Evolutionary conservation across 1,140 invertebrate genomes (phyloP).

Genomic region (Lepidotrigona ventralis): DNA sequence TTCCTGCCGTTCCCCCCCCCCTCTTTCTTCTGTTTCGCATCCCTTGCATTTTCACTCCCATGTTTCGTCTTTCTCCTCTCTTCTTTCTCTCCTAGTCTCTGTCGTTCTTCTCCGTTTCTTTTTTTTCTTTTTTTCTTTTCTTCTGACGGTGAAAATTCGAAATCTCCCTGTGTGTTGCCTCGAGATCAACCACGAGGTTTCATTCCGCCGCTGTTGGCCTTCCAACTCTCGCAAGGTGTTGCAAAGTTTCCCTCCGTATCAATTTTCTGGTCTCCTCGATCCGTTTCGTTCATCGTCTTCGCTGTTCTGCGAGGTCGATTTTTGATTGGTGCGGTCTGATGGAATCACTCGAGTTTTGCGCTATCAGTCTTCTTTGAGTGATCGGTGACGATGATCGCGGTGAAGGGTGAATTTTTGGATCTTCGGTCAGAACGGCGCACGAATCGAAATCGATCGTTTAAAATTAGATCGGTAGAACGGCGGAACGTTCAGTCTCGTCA

Average conservation of each 20-base stretch:
- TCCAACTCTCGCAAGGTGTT: background rate
- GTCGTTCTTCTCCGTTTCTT: background rate
- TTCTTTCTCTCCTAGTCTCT: background rate
- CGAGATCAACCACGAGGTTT: background rate
- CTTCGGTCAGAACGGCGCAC: background rate
- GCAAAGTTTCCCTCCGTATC: background rate
- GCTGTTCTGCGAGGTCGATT: background rate
- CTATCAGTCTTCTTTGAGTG: conserved; percentile 48
- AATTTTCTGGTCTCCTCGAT: background rate
- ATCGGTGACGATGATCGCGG: conserved; percentile 46
- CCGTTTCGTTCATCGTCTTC: background rate
- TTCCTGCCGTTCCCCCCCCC: background rate
- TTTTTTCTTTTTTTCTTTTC: background rate
- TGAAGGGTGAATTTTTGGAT: conserved; percentile 36
- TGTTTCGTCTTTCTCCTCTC: background rate
- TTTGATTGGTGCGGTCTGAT: conserved; percentile 19
- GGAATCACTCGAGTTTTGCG: conserved; percentile 31
- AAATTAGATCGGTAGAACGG: background rate
- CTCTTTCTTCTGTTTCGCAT: background rate
- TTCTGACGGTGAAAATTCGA: background rate
- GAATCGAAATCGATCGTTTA: background rate
- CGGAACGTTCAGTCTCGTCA: background rate
- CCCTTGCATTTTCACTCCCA: background rate
- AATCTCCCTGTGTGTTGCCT: background rate
- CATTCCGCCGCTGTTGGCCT: background rate